Evolutionary conservation across 2,113 vertebrate genomes (phyloP), one percentile per base, ranked within the genome.

Genomic region (Clarias magur): DNA sequence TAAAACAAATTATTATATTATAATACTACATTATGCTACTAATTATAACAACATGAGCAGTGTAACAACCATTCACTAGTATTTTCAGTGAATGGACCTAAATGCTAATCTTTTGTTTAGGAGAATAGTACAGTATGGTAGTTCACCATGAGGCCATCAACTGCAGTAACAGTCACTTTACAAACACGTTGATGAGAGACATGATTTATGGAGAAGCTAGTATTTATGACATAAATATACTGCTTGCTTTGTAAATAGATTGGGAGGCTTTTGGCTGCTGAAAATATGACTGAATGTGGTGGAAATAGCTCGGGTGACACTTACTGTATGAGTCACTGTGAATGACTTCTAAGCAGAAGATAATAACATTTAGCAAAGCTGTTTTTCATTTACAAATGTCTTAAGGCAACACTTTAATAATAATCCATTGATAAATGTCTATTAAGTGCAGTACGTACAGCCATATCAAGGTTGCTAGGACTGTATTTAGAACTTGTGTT

Each of bases 61-160:
- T 8, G 11, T 11, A 23, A 42, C 0, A 12, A 75, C 38, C 9
- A 73, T 11, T 42, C 19, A 73, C 34, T 19, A 34, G 48, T 48
- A 48, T 48, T 48, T 48, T 48, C 48, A 38, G 75, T 86, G 57
- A 80, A 84, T 62, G 70, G 82, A 34, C 73, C 85, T 63, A 48
- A 84, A 80, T 48, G n/a, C 65, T 25, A 59, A n/a, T 78, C 80
- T 87, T 21, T 63, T 62, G 30, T 34, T 67, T n/a, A 81, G 84
- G 79, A 11, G 63, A 67, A 67, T 27, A 3, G n/a, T 12, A 67
- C 4, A 12, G n/a, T 12, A 27, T 70, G 15, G 34, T 42, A 42
- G 34, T 42, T 84, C 83, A 88, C 73, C 57, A 25, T 81, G 23
- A 82, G 48, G 23, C 17, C 30, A 42, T 81, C 56, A 85, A 57